phyloP scores from a whole-genome alignment of 2,113 vertebrate species.

The Pachyramphus minor region DNA sequence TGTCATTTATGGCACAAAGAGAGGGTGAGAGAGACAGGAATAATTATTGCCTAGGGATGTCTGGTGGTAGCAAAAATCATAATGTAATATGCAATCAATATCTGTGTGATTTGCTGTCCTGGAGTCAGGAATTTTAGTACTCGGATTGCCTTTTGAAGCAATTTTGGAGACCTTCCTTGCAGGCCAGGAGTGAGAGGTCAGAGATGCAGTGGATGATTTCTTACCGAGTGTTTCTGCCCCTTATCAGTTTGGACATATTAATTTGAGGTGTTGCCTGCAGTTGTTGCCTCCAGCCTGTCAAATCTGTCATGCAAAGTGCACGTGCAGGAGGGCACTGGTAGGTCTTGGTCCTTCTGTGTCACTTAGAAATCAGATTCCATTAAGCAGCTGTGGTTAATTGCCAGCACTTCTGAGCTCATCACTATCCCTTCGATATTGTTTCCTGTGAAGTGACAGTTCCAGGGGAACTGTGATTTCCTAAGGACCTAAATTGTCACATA shows the following conservation, averaged over 20 bases:
- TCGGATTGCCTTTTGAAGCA: background rate
- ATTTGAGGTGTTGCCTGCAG: background rate
- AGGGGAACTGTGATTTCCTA: background rate
- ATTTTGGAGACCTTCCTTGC: background rate
- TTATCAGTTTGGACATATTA: background rate
- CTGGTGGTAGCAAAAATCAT: background rate
- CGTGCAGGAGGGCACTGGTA: background rate
- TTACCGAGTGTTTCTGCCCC: background rate
- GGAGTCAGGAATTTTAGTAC: background rate
- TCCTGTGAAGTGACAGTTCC: background rate
- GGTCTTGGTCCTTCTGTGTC: background rate
- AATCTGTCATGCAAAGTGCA: background rate
- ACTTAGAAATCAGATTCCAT: background rate
- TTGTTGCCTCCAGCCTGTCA: background rate
- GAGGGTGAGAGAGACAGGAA: background rate
- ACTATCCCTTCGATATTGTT: background rate
- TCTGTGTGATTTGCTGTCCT: background rate
- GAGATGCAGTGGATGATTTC: background rate
- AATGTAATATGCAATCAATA: background rate
- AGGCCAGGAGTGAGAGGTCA: background rate
- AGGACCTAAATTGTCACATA: background rate
- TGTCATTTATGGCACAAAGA: constrained; percentile 22
- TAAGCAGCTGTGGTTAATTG: background rate
- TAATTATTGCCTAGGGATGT: background rate
- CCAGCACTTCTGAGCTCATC: background rate